Evolutionary conservation across 2,797 vertebrate species (phyloP).

Genomic region (Tarsius wallacei): DNA sequence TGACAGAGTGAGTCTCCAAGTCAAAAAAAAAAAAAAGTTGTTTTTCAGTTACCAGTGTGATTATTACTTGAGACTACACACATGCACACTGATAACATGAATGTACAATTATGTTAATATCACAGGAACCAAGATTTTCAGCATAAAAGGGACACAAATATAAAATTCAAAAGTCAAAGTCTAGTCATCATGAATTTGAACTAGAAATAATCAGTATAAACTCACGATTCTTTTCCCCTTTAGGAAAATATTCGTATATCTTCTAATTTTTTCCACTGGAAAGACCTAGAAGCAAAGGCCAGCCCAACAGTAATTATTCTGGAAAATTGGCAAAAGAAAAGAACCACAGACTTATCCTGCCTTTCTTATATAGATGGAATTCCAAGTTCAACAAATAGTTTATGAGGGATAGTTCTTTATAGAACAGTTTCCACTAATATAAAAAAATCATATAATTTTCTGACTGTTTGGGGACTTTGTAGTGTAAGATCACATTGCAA

Average conservation of each 20-base stretch:
- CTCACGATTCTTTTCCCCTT: not conserved
- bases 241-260: not conserved
- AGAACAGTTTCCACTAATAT: not conserved
- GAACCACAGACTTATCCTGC: not conserved
- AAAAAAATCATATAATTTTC: not conserved
- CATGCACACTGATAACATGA: not conserved
- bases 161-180: slow-evolving; percentile 47
- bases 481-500: not conserved
- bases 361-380: slow-evolving; percentile 1
- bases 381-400: not conserved
- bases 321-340: not conserved
- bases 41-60: slow-evolving; percentile 26
- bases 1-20: not conserved
- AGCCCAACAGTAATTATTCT: not conserved
- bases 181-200: slow-evolving; percentile 40
- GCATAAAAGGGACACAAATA: slow-evolving; percentile 16
- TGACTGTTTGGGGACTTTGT: not conserved
- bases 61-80: not conserved
- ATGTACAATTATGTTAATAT: slow-evolving; percentile 37
- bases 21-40: not conserved
- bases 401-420: not conserved
- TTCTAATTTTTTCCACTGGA: not conserved
- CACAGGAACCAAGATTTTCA: slow-evolving; percentile 33
- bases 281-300: slow-evolving; percentile 12
- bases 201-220: slow-evolving; percentile 20